Conservation (phyloP, 2,888 invertebrate species). For the Trichogramma dendrolimi region DNA sequence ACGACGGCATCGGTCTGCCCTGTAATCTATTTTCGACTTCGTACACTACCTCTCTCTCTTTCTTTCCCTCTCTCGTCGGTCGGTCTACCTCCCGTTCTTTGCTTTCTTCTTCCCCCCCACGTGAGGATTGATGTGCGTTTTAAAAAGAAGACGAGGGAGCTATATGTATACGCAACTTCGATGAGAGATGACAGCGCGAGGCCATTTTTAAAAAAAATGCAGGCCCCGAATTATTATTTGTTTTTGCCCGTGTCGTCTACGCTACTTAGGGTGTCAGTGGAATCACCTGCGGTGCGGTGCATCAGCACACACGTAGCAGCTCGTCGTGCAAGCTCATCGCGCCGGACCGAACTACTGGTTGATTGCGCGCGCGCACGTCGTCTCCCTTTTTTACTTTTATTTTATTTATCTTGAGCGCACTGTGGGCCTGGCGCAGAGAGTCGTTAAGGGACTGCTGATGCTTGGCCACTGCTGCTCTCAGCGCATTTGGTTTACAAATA, state of each 20-base stretch:
- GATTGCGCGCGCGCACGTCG: background rate
- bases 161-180: background rate
- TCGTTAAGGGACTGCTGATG: constrained; percentile 4
- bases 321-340: background rate
- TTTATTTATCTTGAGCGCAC: background rate
- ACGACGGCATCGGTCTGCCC: constrained; percentile 48
- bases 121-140: too few relatives aligned
- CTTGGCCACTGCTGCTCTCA: too few relatives aligned
- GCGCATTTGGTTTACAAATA: constrained; percentile 21
- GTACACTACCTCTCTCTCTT: constrained; percentile 25
- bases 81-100: too few relatives aligned
- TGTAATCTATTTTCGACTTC: constrained; percentile 44
- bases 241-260: constrained; percentile 44
- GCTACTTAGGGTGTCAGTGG: constrained; percentile 44
- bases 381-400: constrained; percentile 6
- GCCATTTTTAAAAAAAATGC: background rate
- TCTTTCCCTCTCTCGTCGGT: background rate
- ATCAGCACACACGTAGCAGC: constrained; percentile 34
- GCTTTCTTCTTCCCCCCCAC: too few relatives aligned
- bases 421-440: background rate
- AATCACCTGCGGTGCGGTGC: constrained; percentile 35
- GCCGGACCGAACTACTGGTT: background rate
- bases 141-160: too few relatives aligned
- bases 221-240: constrained; percentile 46
- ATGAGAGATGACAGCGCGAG: background rate